Base-by-base conservation (phyloP, 2,888 invertebrate species). In the Limnephilus marmoratus region DNA sequence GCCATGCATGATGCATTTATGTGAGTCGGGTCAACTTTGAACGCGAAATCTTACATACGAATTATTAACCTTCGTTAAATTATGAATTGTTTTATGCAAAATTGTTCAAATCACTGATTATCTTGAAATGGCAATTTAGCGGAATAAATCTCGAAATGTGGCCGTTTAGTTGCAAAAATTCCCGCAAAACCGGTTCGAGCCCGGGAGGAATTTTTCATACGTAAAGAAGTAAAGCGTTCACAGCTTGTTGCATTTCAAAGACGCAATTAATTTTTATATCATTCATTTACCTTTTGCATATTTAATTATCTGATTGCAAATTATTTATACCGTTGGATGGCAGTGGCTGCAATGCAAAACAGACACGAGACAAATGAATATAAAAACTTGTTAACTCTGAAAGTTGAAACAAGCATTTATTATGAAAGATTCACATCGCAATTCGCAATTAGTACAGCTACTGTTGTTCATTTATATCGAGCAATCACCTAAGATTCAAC, bases 201-300 rank as follows among this genome's bases (percentile, higher is more conserved):
- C 37, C 89, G 31, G 11, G 37, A 24, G 83, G 83, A 83, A 89
- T 68, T 89, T 85, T 41, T 49, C 81, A 87, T 81, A 18, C 81
- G 53, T 45, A 45, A 45, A 83, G 88, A 83, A 88, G 91, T 53
- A 68, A 83, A 81, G 83, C 81, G 91, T 92, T 92, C 92, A 91
- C 92, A 91, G 92, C 92, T 92, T 92, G 91, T 92, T 92, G 92
- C 80, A 81, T 92, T 93, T 91, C 90, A 91, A 92, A 90, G 31
- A 85, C 31, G 91, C 93, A 93, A 93, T 92, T 93, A 93, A 91
- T 92, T 92, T 92, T 92, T 93, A 92, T 93, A 92, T 93, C 92
- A 92, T 91, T 93, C 90, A 81, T 91, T 92, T 92, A 92, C 93
- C 85, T 92, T 93, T 92, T 93, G 91, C 92, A 92, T 93, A 87